Evolutionary conservation across 2,888 invertebrate genomes (phyloP), one percentile per base, ranked within the genome.

Genomic region (Tetramorium bicarinatum): DNA sequence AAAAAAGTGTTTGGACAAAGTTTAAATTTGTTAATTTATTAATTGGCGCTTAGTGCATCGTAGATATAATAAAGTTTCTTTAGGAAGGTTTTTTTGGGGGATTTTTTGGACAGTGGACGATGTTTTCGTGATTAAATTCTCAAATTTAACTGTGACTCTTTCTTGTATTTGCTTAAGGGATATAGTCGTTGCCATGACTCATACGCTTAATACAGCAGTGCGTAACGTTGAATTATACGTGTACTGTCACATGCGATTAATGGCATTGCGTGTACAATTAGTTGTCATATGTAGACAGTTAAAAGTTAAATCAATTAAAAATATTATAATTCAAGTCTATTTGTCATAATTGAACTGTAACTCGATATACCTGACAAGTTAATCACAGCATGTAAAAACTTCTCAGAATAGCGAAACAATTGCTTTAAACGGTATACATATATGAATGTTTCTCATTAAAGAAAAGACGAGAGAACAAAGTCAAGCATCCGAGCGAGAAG

Each of bases 141-240:
- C n/a, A 3, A 72, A 41, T 59, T 41, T 49, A 47, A 3, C 3
- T 38, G 18, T 4, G 29, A 38, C 21, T 21, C 4, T 44, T 54
- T 41, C 9, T 13, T 77, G 6, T 18, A 4, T 67, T 77, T 56
- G 44, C 3, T 67, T 56, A 29, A 77, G 15, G 15, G n/a, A 21
- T 34, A 66, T 54, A 15, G 11, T 21, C 9, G 21, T 9, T 0
- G 44, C 44, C n/a, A n/a, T 67, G 77, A 77, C 13, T 77, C 41
- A 67, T 29, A 25, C 9, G n/a, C 29, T 67, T 67, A 54, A 77
- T 56, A 44, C 54, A 56, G n/a, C 41, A 41, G 49, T 21, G 54
- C n/a, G 41, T 56, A 54, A 67, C n/a, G 29, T 54, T 15, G 0
- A 25, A 76, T 77, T 61, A 47, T 9, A 61, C 13, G 21, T 15